Conservation (phyloP, 2,113 vertebrate genomes). For the Toxotes chatareus region DNA sequence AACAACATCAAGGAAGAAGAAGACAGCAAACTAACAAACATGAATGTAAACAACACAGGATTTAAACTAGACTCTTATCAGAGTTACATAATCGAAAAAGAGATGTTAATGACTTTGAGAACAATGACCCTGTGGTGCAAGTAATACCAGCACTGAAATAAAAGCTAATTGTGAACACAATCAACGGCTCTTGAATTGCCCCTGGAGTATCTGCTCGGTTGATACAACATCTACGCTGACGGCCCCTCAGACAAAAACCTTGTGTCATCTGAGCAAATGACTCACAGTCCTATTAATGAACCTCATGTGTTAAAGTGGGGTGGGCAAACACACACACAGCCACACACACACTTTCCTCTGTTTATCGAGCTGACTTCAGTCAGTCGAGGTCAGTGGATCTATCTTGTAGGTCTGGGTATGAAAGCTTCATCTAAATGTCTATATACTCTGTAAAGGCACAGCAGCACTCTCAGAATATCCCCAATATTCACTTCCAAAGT, state of each 20-base stretch:
- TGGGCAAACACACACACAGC: constrained; percentile 3
- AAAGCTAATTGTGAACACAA: constrained; percentile 24
- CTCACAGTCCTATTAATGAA: constrained; percentile 41
- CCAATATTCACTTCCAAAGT: background rate
- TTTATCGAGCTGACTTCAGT: constrained; percentile 33
- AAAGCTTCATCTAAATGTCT: constrained; percentile 47
- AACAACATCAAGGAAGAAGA: background rate
- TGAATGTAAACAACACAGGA: background rate
- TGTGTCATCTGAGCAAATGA: constrained; percentile 29
- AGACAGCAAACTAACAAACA: background rate
- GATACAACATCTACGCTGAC: constrained; percentile 13
- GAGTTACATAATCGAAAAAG: too few relatives aligned
- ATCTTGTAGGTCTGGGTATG: constrained; percentile 42
- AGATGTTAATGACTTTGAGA: constrained; percentile 10
- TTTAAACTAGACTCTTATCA: background rate
- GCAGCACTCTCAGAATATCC: constrained; percentile 6
- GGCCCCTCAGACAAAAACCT: constrained; percentile 12
- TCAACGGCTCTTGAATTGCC: constrained; percentile 18
- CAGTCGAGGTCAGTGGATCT: constrained; percentile 38
- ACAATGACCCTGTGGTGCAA: constrained; percentile 17
- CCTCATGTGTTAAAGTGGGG: background rate
- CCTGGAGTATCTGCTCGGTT: constrained; percentile 29
- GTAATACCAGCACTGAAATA: constrained; percentile 12
- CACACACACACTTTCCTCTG: constrained; percentile 16
- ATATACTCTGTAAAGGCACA: background rate